A percentile compares a stretch with the other conserved stretches of the same genome.
These are phyloP conservation scores for Tragelaphus scriptus DNA, from an alignment of 2,113 vertebrate genomes.

Conservation along the genomic window DNA sequence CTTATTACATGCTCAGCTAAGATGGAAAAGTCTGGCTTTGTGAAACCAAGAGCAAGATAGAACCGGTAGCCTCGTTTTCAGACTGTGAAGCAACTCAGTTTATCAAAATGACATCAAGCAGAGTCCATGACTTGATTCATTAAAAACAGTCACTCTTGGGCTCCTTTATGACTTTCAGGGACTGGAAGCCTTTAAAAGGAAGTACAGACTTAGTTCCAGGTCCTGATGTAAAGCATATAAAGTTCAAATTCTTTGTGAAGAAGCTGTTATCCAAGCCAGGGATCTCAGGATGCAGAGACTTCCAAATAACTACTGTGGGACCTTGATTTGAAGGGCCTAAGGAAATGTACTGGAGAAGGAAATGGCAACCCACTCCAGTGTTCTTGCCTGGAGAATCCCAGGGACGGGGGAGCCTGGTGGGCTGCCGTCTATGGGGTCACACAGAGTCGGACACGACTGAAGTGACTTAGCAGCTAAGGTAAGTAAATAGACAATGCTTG, in stretches of 20 bases:
- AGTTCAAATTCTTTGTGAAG: neutral
- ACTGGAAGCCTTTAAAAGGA: neutral
- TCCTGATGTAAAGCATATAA: neutral
- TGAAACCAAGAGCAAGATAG: neutral
- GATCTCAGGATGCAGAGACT: neutral
- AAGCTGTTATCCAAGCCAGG: neutral
- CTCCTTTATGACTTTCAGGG: neutral
- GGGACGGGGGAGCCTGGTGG: too few species aligned
- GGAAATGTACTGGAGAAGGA: too few species aligned
- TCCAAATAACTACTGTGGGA: neutral
- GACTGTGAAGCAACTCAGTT: neutral
- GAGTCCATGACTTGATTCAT: conserved; percentile 2
- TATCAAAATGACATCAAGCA: neutral
- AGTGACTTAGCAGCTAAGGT: too few species aligned
- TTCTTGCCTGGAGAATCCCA: too few species aligned
- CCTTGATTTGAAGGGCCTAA: neutral
- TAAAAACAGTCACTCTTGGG: neutral
- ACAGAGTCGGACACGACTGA: too few species aligned
- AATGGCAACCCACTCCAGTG: too few species aligned
- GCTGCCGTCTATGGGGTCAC: too few species aligned
- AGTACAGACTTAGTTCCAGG: neutral
- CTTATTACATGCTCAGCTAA: neutral
- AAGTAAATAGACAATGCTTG: neutral
- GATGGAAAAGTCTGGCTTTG: neutral
- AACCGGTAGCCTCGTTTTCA: neutral